Conservation (phyloP, 2,113 vertebrate genomes). For the Amazona vittata region DNA sequence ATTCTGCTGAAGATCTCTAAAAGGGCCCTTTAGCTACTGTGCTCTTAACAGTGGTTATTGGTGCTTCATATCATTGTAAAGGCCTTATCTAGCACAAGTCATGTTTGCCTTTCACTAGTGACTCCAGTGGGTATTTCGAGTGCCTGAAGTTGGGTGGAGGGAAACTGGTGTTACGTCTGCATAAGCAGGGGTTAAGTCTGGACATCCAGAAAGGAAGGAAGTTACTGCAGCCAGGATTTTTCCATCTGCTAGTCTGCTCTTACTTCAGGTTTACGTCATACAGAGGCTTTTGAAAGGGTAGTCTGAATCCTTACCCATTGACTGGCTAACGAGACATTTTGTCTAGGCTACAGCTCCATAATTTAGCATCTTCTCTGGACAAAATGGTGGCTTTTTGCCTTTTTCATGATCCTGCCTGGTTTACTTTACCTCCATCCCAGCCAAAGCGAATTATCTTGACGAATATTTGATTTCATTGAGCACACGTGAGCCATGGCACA, state of each 20-base stretch:
- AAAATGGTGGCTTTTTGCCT: not conserved
- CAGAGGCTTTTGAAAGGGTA: not conserved
- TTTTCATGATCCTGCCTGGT: not conserved
- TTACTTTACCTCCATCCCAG: not conserved
- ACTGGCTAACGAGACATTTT: not conserved
- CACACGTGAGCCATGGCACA: not conserved
- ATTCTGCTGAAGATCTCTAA: not conserved
- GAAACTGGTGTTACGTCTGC: not conserved
- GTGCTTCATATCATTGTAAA: not conserved
- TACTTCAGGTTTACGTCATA: not conserved
- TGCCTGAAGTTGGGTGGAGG: not conserved
- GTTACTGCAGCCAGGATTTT: not conserved
- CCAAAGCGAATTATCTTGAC: not conserved
- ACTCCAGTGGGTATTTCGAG: not conserved
- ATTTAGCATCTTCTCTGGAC: not conserved
- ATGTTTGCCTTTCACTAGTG: not conserved
- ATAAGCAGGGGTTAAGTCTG: not conserved
- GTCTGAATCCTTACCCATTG: not conserved
- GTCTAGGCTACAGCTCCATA: not conserved
- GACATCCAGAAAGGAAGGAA: not conserved
- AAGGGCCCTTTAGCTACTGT: not conserved
- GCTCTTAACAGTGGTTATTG: not conserved
- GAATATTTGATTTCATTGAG: not conserved
- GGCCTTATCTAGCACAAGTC: not conserved
- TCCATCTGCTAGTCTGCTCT: not conserved